Conservation (phyloP, 2,113 vertebrate species). For the Orcinus orca region DNA sequence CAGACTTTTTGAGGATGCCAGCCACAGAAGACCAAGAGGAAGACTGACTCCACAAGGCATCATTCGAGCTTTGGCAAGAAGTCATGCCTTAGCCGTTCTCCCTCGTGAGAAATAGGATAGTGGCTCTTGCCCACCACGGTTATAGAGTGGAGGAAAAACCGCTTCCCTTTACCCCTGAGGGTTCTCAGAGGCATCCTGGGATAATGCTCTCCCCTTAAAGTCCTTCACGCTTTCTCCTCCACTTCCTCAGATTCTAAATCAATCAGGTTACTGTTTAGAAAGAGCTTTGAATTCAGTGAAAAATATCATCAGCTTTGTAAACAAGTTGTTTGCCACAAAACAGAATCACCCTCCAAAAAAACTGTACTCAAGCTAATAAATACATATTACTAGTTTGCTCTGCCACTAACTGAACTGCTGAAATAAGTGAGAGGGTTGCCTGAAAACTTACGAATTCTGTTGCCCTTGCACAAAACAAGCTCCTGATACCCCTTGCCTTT, state of each 20-base stretch:
- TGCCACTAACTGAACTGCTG: conserved; percentile 37
- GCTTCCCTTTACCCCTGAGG: background rate
- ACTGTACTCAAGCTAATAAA: background rate
- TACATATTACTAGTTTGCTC: conserved; percentile 32
- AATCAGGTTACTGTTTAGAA: background rate
- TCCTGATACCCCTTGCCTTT: conserved; percentile 66
- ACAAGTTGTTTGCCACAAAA: background rate
- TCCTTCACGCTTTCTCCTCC: background rate
- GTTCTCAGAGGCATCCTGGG: background rate
- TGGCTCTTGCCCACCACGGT: background rate
- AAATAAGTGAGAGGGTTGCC: conserved; percentile 45
- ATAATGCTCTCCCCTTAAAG: background rate
- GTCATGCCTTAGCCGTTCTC: background rate
- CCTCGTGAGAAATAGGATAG: background rate
- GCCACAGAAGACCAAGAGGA: background rate
- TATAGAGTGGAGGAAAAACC: background rate
- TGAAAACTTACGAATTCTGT: conserved; percentile 62
- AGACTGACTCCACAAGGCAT: accelerated
- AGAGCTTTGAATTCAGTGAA: conserved; percentile 50
- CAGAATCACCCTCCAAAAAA: background rate
- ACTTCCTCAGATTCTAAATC: background rate
- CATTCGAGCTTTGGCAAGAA: background rate
- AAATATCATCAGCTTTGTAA: conserved; percentile 18
- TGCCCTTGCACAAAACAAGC: background rate
- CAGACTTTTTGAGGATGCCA: background rate